Base-by-base conservation (phyloP, 2,888 invertebrate species). In the Serrognathus titanus region DNA sequence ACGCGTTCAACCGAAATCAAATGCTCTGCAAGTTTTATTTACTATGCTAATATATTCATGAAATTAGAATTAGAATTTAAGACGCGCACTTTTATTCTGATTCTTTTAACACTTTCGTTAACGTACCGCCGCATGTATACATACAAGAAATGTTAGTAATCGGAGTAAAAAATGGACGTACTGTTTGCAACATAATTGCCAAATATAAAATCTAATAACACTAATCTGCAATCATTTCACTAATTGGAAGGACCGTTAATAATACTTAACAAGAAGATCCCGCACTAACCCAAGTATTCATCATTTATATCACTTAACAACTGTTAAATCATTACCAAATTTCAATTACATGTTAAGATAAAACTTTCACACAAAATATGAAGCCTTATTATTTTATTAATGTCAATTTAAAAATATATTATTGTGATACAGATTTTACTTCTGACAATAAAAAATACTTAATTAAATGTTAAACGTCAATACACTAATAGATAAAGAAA, bases 1-100 rank as follows among this genome's bases (percentile, higher is more conserved):
- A 61, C 66, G 69, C 69, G 68, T 68, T 66, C 69, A 69, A 71
- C 70, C 71, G 73, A 72, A 75, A 74, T 74, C 75, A 72, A 73
- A 74, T 69, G 72, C 73, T 69, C 64, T 64, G 65, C 66, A 68
- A 69, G 69, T 74, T 73, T 74, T 72, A 73, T 73, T 73, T 69
- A 71, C 72, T 70, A 74, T 75, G 75, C 71, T 72, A 74, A 75
- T 70, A 70, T 75, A 75, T 75, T 74, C 75, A 75, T 75, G 75
- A 74, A 75, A 75, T 73, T 74, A 73, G 72, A 73, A 73, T 73
- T 69, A 66, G 69, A 65, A 69, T 71, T 72, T 70, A 64, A 62
- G 62, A 66, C 57, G 64, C 55, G 55, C 51, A 57, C 52, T 55
- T 55, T 47, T 56, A 51, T 46, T 11, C 43, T 45, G 55, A 55